These are phyloP conservation scores for Uloborus plumipes DNA, from an alignment of 2,888 invertebrate species.

Conservation along the genomic window DNA sequence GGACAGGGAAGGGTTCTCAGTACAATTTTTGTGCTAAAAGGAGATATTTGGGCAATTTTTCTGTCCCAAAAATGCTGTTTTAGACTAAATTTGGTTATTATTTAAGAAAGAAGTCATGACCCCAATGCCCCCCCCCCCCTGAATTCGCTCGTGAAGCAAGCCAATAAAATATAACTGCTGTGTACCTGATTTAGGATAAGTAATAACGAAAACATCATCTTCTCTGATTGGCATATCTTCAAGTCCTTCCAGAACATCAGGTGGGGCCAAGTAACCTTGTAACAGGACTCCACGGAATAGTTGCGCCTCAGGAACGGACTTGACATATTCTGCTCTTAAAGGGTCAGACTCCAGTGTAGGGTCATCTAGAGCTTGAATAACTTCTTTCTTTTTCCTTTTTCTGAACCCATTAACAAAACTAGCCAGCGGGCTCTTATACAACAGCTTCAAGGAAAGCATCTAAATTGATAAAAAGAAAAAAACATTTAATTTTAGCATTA, in stretches of 20 bases:
- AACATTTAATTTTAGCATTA: no score
- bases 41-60: no score
- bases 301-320: slow-evolving; percentile 64
- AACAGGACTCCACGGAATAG: slow-evolving; percentile 62
- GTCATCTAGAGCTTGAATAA: slow-evolving; percentile 33
- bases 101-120: no score
- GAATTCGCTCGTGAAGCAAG: no score
- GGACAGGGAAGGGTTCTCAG: no score
- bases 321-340: slow-evolving; percentile 54
- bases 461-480: background rate
- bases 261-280: slow-evolving; percentile 66
- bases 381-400: slow-evolving; percentile 13
- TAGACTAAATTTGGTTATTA: no score
- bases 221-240: slow-evolving; percentile 79
- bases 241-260: slow-evolving; percentile 57
- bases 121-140: no score
- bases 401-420: slow-evolving; percentile 36
- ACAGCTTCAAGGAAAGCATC: slow-evolving; percentile 60
- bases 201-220: slow-evolving; percentile 88
- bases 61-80: no score
- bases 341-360: slow-evolving; percentile 34
- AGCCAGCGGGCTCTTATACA: slow-evolving; percentile 55
- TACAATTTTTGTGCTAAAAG: no score
- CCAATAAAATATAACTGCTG: no score
- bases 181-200: slow-evolving; percentile 88